These are phyloP conservation scores for Microtus oregoni DNA, from an alignment of 2,113 vertebrate genomes.

Conservation along the genomic window DNA sequence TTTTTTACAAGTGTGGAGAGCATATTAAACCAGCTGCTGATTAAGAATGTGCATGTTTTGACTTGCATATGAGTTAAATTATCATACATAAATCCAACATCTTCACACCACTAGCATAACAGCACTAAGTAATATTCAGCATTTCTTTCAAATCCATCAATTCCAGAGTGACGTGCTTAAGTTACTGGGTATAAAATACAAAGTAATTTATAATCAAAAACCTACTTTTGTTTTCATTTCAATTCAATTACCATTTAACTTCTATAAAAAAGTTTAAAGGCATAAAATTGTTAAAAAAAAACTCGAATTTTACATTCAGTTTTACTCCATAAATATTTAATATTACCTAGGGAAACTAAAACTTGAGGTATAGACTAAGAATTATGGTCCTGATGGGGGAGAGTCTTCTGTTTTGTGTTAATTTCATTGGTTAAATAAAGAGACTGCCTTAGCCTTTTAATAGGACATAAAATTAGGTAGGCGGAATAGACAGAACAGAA, in stretches of 20 bases:
- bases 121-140: slow-evolving; percentile 60
- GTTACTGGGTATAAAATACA: slow-evolving; percentile 66
- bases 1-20: slow-evolving; percentile 73
- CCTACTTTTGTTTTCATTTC: slow-evolving; percentile 62
- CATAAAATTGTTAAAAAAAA: slow-evolving; percentile 45
- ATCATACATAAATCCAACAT: slow-evolving; percentile 76
- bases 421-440: too few relatives aligned
- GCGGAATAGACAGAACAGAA: too few relatives aligned
- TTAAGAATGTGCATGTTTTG: slow-evolving; percentile 79
- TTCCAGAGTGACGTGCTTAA: slow-evolving; percentile 65
- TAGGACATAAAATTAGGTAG: too few relatives aligned
- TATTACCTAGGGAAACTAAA: slow-evolving; percentile 35
- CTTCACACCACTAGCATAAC: slow-evolving; percentile 60
- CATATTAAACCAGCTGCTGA: slow-evolving; percentile 81
- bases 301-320: slow-evolving; percentile 32
- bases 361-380: slow-evolving; percentile 20
- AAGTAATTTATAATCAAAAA: slow-evolving; percentile 65
- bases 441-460: too few relatives aligned
- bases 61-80: slow-evolving; percentile 81
- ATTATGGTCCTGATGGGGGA: not conserved
- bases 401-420: too few relatives aligned
- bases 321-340: slow-evolving; percentile 52
- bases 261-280: slow-evolving; percentile 38
- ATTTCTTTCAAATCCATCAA: slow-evolving; percentile 70
- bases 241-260: slow-evolving; percentile 43